phyloP scores from a whole-genome alignment of 2,797 vertebrate species.

The Xerus rutilus region DNA sequence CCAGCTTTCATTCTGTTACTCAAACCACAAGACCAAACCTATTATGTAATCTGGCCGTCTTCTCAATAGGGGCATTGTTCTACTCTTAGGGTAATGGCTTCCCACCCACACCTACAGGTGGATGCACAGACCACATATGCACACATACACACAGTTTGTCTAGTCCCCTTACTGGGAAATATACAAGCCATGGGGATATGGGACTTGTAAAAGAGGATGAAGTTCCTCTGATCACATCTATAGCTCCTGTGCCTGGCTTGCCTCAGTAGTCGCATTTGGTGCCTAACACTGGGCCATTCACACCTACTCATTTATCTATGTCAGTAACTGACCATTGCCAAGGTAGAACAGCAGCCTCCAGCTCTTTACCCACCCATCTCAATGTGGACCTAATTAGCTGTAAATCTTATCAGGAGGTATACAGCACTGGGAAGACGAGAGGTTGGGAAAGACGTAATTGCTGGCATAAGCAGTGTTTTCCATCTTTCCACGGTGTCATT shows the following conservation, averaged over 20 bases:
- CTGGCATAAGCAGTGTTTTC: not conserved
- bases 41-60: not conserved
- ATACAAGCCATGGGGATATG: not conserved
- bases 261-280: not conserved
- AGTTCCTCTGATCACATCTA: not conserved
- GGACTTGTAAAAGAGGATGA: not conserved
- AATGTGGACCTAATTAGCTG: not conserved
- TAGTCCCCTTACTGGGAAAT: not conserved
- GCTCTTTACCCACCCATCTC: not conserved
- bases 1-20: not conserved
- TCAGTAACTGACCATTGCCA: not conserved
- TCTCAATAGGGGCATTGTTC: not conserved
- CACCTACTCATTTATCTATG: not conserved
- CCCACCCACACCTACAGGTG: not conserved
- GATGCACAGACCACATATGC: not conserved
- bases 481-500: no score
- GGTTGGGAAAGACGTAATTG: not conserved
- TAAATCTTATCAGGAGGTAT: not conserved
- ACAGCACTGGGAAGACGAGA: not conserved
- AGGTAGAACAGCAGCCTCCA: not conserved
- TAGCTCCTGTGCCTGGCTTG: not conserved
- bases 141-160: not conserved
- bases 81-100: not conserved
- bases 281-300: not conserved
- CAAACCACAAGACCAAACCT: not conserved